A percentile compares a stretch with the other conserved stretches of the same genome.
phyloP scores from a whole-genome alignment of 2,888 invertebrate genomes.

The Synergus umbraculus region DNA sequence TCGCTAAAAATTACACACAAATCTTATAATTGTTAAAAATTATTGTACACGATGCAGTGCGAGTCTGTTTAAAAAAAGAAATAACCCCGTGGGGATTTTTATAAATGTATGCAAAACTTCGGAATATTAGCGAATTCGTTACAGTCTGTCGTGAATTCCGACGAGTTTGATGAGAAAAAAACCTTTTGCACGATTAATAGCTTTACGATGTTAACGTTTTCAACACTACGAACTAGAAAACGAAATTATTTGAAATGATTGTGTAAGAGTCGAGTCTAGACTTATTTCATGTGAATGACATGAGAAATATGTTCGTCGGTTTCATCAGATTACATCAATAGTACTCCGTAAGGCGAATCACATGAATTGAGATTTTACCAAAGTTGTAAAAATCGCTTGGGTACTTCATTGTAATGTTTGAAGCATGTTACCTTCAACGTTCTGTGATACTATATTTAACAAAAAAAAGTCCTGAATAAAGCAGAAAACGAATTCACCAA shows the following conservation, averaged over 20 bases:
- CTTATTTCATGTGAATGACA: conserved; percentile 23
- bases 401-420: conserved; percentile 41
- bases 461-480: conserved; percentile 41
- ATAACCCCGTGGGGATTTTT: neutral
- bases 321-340: conserved; percentile 38
- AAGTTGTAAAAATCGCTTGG: conserved; percentile 39
- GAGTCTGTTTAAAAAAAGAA: neutral
- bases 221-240: conserved; percentile 37
- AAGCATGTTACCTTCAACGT: conserved; percentile 42
- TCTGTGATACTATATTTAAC: conserved; percentile 42
- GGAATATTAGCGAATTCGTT: neutral
- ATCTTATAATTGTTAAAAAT: conserved; percentile 19
- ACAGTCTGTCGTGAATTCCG: conserved; percentile 3
- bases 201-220: conserved; percentile 35
- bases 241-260: conserved; percentile 31
- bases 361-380: conserved; percentile 37
- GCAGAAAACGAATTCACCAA: conserved; percentile 41
- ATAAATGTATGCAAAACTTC: conserved; percentile 5
- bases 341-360: conserved; percentile 32
- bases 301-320: conserved; percentile 30
- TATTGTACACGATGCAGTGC: conserved; percentile 7
- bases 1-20: conserved; percentile 20
- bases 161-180: conserved; percentile 28
- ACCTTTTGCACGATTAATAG: conserved; percentile 24
- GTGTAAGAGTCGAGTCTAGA: conserved; percentile 22